These are phyloP conservation scores for Archivesica marissinica DNA, from an alignment of 1,140 invertebrate genomes.

Conservation along the genomic window DNA sequence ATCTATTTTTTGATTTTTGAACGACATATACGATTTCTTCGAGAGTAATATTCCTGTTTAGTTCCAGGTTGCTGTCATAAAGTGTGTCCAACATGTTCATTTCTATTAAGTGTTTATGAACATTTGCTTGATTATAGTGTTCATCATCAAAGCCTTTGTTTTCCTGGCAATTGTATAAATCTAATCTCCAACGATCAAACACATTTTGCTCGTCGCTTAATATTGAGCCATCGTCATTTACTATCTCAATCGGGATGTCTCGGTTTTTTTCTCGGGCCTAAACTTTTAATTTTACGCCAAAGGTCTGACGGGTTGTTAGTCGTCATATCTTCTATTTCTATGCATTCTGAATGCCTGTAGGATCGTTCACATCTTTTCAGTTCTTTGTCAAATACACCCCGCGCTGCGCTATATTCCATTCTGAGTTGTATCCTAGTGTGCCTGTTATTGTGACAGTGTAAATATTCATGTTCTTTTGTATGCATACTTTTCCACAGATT, in stretches of 20 bases:
- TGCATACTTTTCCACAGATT: not conserved
- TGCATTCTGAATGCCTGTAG: not conserved
- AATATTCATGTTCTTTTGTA: not conserved
- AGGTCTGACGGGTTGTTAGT: constrained; percentile 29
- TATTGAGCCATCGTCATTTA: not conserved
- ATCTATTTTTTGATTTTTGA: not conserved
- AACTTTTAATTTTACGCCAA: constrained; percentile 34
- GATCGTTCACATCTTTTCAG: not conserved
- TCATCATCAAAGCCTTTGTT: not conserved
- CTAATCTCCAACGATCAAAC: not conserved
- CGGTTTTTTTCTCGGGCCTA: constrained; percentile 34
- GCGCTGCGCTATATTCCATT: not conserved
- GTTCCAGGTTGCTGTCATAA: not conserved
- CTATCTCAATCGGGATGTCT: constrained; percentile 10
- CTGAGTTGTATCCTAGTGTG: not conserved
- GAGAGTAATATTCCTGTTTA: constrained; percentile 6
- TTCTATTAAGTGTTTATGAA: constrained; percentile 7
- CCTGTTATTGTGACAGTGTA: not conserved
- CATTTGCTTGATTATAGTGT: constrained; percentile 1
- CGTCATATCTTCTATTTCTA: not conserved
- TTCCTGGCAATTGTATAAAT: constrained; percentile 13
- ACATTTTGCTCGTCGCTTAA: not conserved
- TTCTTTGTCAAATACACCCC: no score
- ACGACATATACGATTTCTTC: not conserved
- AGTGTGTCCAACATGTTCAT: constrained; percentile 32